Evolutionary conservation across 2,113 vertebrate species (phyloP), one percentile per base, ranked within the genome.

Genomic region (Trematomus loennbergii): DNA sequence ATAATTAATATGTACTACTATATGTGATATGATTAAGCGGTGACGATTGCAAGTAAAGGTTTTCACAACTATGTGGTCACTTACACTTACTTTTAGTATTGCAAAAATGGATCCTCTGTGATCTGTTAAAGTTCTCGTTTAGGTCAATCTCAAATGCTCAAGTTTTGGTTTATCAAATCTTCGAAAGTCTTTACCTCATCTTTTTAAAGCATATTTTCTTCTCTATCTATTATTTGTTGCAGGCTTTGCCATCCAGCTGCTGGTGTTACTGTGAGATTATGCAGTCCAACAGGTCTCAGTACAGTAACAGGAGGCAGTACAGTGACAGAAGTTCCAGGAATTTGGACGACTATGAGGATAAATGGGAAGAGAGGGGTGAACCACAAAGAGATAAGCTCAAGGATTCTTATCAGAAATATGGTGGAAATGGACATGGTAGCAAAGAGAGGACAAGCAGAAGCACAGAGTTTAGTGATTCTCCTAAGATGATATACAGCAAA

Each of bases 271-370:
- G 72, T 63, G 46, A 48, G 50, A 88, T 0, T 18, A 94, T 93
- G 92, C 58, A 90, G 76, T 84, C 89, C 0, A 70, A 82, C 61
- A 54, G 81, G 54, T 83, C 79, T 4, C 77, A 90, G 12, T 54
- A 71, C 46, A 48, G 69, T 40, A 70, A 87, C 69, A 80, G 81
- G 43, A 66, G 70, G 53, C 83, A 71, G n/a, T 11, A 79, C 11
- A 11, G 60, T 18, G 81, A 91, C 43, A 70, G 82, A 66, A 62
- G 70, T 16, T 60, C 82, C 6, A 80, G 87, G 55, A 84, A 77
- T 25, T 46, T 86, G 86, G 80, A 83, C 0, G 65, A 77, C 45
- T 78, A 75, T 13, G 57, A 81, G 2, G 57, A 79, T 25, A 61
- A 71, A 55, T 13, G 80, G 76, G 79, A 87, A 12, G 84, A 90